Base-by-base conservation (phyloP, 2,113 vertebrate species). In the Rhinichthys klamathensis region DNA sequence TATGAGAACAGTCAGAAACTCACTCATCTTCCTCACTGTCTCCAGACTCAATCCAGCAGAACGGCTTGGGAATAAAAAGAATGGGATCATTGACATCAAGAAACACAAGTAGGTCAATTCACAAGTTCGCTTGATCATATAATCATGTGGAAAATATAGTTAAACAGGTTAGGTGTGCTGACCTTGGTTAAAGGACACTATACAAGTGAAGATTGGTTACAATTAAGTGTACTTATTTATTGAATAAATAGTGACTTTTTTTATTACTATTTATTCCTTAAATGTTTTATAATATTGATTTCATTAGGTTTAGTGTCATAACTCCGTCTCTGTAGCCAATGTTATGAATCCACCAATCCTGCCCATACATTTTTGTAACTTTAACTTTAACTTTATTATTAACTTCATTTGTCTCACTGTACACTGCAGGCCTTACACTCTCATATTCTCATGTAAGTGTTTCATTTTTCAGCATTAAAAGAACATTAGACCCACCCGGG, bases 51-150 rank as follows among this genome's bases (percentile, higher is more conserved):
- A 93, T 83, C 95, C 94, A 74, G 93, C 94, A 63, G 94, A 96
- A 87, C 89, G 95, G 60, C 90, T 95, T 49, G 95, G 95, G 51
- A 96, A 95, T 90, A 94, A 94, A 86, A 96, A 94, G 90, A 94
- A 93, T 12, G 92, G 93, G 72, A 90, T 93, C 49, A 85, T 41
- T 69, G 91, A 93, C 72, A 94, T 95, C 80, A 93, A 95, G 92
- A 96, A 96, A 89, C 94, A 95, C 70, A 87, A 93, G 92, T 93
- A 81, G 44, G 93, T 90, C 35, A 56, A 56, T 56, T 56, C 54
- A 21, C 18, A 3, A 56, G 54, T 56, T 23, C 49, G 0, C 13
- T 49, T 49, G 3, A 15, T 49, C 18, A 3, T 21, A 56, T 21
- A 56, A 56, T 23, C 54, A 21, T 56, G 18, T 56, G 18, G 6